Conservation (phyloP, 2,888 invertebrate species). For the Lumbricus terrestris region DNA sequence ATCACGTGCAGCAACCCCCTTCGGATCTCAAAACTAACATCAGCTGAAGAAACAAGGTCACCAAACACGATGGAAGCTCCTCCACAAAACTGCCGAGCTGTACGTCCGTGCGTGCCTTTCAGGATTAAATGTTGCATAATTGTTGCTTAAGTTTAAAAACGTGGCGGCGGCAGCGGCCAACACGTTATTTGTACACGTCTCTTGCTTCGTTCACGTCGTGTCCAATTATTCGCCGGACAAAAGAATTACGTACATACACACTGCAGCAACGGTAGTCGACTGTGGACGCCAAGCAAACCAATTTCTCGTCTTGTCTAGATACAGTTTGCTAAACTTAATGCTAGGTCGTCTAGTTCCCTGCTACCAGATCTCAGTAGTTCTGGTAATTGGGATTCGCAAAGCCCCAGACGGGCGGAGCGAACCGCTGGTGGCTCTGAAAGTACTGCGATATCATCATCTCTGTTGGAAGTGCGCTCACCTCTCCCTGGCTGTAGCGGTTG, state of each 20-base stretch:
- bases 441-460: constrained; percentile 34
- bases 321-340: neutral
- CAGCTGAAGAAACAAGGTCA: neutral
- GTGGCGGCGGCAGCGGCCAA: neutral
- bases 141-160: constrained; percentile 3
- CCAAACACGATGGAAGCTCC: neutral
- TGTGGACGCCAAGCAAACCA: constrained; percentile 9
- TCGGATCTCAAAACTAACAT: neutral
- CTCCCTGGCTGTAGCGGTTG: constrained; percentile 17
- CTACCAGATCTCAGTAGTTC: constrained; percentile 19
- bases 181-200: neutral
- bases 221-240: neutral
- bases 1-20: neutral
- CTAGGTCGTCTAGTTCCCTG: neutral
- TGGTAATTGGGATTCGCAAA: constrained; percentile 26
- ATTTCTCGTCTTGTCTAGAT: constrained; percentile 3
- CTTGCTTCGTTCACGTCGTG: neutral
- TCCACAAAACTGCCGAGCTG: neutral
- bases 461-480: constrained; percentile 19
- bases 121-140: constrained; percentile 3
- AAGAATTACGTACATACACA: neutral
- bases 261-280: neutral
- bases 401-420: constrained; percentile 31
- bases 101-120: constrained; percentile 3
- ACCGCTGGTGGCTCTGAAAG: constrained; percentile 34